phyloP scores from a whole-genome alignment of 2,113 vertebrate genomes.

The Todiramphus saurophagus region DNA sequence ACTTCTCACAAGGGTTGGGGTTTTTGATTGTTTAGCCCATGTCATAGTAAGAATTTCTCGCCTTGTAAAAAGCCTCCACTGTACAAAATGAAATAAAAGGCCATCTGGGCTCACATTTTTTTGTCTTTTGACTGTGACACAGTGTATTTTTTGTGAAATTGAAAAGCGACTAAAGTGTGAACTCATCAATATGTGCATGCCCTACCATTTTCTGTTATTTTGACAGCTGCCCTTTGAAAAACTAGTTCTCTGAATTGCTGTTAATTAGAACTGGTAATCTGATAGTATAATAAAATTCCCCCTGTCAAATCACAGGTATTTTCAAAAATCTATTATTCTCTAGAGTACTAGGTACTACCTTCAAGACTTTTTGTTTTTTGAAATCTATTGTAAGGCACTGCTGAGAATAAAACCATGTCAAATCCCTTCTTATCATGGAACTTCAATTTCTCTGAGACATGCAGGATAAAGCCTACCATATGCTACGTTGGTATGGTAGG shows the following conservation, averaged over 20 bases:
- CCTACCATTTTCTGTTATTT: constrained; percentile 19
- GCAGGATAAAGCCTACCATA: constrained; percentile 14
- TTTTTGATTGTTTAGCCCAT: background rate
- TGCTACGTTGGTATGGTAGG: background rate
- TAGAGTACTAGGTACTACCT: background rate
- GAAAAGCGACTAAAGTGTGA: background rate
- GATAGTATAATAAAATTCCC: background rate
- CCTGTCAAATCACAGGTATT: background rate
- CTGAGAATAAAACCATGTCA: background rate
- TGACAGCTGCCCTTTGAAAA: constrained; percentile 53
- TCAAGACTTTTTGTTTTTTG: background rate
- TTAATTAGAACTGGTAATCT: constrained; percentile 18
- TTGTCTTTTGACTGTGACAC: constrained; percentile 11
- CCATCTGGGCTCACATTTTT: constrained; percentile 34
- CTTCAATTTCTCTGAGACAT: background rate
- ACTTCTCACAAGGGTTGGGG: background rate
- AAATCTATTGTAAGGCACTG: background rate
- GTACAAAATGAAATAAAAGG: background rate
- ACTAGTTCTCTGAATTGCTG: background rate
- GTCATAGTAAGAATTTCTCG: background rate
- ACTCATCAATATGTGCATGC: constrained; percentile 46
- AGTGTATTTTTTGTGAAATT: background rate
- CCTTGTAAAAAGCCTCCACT: background rate
- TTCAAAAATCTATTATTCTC: background rate
- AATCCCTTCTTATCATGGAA: background rate